Evolutionary conservation across 2,797 vertebrate species (phyloP), one percentile per base, ranked within the genome.

Genomic region (Falco berigora): DNA sequence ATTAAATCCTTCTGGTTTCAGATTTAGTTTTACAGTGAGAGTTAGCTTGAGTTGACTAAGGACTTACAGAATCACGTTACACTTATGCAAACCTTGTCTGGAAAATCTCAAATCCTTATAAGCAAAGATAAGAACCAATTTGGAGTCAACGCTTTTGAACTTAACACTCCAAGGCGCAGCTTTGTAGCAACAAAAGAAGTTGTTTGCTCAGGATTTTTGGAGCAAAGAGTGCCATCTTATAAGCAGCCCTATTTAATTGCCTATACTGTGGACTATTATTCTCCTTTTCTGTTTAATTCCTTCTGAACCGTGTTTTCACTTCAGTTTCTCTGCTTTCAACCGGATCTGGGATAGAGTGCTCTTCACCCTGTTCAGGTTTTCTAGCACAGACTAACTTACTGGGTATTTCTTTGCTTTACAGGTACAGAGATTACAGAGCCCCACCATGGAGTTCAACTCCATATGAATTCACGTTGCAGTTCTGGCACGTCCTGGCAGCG

Each of bases 401-500:
- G 8, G 2, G 5, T 62, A 40, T 89, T 49, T 73, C 9, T 92
- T 97, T 94, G 75, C 52, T 67, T 95, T 96, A 47, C 94, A 99
- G 99, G 84, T 99, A 99, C 74, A 98, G 99, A 92, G 99, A 99
- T 97, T 99, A 99, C 97, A 98, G 99, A 98, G 99, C 98, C 0
- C 99, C 99, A 2, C 99, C 99, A 0, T 99, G 99, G 99, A 99
- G 98, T 92, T 88, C 98, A 3, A 98, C 97, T 59, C 99, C 99
- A 0, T 99, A 99, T 52, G 99, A 99, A 58, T 99, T 99, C 98
- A 99, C 99, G 46, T 98, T 99, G 88, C 99, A 99, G 94, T 99
- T 99, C 97, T 99, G 99, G 99, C 99, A 99, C 66, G 99, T 99
- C 91, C 97, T 99, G 64, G 99, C 99, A 86, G 99, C 99, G 66